phyloP scores from a whole-genome alignment of 2,888 invertebrate species.

The Leptinotarsa tumamoca region DNA sequence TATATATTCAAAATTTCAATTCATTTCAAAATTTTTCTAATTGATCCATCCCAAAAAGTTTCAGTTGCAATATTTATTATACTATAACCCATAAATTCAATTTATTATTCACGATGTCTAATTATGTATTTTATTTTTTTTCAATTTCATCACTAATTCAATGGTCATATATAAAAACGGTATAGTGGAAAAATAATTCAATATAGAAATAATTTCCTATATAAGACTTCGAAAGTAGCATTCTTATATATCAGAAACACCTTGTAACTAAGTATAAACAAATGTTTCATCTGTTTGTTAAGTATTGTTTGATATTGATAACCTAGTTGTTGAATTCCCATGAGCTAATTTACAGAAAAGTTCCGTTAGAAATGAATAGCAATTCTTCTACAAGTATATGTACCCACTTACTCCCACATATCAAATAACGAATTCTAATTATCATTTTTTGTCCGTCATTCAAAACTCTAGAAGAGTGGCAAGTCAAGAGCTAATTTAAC shows the following conservation, averaged over 20 bases:
- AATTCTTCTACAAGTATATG: not conserved
- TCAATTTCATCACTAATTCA: no score
- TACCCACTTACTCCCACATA: slow-evolving; percentile 1
- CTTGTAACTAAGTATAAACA: not conserved
- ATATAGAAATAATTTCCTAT: no score
- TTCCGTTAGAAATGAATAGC: not conserved
- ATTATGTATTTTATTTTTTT: no score
- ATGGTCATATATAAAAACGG: no score
- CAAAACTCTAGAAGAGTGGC: not conserved
- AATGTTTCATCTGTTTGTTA: not conserved
- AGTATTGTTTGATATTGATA: not conserved
- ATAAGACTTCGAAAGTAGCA: no score
- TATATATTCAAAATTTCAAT: no score
- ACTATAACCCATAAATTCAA: no score
- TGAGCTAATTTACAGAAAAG: not conserved
- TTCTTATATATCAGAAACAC: not conserved
- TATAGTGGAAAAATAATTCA: no score
- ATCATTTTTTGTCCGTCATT: not conserved
- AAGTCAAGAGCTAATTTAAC: not conserved
- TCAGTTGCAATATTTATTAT: no score
- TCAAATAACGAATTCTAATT: slow-evolving; percentile 1
- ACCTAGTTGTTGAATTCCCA: not conserved
- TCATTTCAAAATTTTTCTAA: no score
- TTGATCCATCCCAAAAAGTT: no score
- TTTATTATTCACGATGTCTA: no score